Conservation (phyloP, 2,113 vertebrate species). For the Pungitius pungitius region DNA sequence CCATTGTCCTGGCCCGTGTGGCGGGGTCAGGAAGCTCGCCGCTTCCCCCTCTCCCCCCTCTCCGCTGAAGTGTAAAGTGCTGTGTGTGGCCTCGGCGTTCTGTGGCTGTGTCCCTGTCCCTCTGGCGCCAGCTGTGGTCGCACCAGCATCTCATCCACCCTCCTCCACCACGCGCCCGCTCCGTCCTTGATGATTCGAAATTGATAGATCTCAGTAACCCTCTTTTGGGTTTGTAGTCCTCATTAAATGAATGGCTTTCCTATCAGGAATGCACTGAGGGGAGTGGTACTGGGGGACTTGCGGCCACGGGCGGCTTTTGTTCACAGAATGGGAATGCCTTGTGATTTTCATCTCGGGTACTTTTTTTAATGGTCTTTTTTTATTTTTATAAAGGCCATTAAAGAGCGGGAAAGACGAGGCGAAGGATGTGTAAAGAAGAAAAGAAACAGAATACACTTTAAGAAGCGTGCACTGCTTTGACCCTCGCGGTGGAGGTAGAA, state of each 20-base stretch:
- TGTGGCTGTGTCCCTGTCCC: conserved; percentile 67
- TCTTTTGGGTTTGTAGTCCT: conserved; percentile 59
- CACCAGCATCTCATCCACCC: conserved; percentile 53
- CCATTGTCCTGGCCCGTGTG: conserved; percentile 32
- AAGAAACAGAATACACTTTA: conserved; percentile 50
- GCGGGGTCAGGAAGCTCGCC: conserved; percentile 57
- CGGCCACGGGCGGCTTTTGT: conserved; percentile 55
- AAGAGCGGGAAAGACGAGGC: conserved; percentile 39
- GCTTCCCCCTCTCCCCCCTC: conserved; percentile 61
- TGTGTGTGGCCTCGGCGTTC: conserved; percentile 63
- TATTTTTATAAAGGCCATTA: conserved; percentile 59
- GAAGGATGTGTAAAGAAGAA: conserved; percentile 41
- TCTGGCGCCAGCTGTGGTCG: conserved; percentile 60
- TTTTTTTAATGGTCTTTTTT: conserved; percentile 52
- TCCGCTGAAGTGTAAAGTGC: conserved; percentile 58
- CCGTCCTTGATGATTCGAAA: conserved; percentile 43
- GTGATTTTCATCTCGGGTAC: conserved; percentile 49
- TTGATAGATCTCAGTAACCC: conserved; percentile 46
- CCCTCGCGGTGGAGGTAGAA: conserved; percentile 40
- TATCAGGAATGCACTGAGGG: conserved; percentile 66
- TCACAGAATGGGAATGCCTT: conserved; percentile 38
- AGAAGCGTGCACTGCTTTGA: conserved; percentile 31
- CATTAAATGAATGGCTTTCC: conserved; percentile 73
- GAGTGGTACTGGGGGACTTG: conserved; percentile 43
- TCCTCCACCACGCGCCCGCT: conserved; percentile 38